phyloP scores from a whole-genome alignment of 2,797 vertebrate species.

The Hemitrygon akajei region DNA sequence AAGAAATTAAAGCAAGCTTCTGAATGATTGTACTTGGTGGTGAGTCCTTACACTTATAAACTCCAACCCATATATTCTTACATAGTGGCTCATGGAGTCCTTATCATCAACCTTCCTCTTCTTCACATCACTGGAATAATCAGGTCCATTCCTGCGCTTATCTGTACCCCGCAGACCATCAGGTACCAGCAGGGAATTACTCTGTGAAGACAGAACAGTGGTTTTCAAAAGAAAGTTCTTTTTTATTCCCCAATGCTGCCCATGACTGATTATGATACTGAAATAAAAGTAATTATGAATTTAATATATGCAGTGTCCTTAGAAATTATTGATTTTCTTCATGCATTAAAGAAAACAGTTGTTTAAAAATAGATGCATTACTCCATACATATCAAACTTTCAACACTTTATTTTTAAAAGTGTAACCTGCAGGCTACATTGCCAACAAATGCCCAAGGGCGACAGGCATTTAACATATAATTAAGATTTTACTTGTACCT shows the following conservation, averaged over 20 bases:
- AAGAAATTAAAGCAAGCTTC: background rate
- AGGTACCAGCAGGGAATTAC: slow-evolving; percentile 66
- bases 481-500: slow-evolving; percentile 11
- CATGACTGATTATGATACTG: slow-evolving; percentile 45
- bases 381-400: background rate
- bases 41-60: background rate
- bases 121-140: slow-evolving; percentile 70
- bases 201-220: slow-evolving; percentile 57
- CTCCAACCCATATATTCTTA: slow-evolving; percentile 50
- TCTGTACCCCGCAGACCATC: slow-evolving; percentile 65
- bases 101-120: slow-evolving; percentile 76
- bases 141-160: slow-evolving; percentile 71
- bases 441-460: background rate
- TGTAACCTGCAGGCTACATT: background rate
- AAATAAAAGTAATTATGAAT: slow-evolving; percentile 44
- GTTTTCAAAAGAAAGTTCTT: slow-evolving; percentile 43
- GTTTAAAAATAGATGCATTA: background rate
- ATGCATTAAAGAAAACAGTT: background rate
- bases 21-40: background rate
- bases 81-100: slow-evolving; percentile 68
- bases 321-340: slow-evolving; percentile 3
- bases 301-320: slow-evolving; percentile 29
- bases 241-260: slow-evolving; percentile 42
- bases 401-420: background rate
- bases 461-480: slow-evolving; percentile 17